These are phyloP conservation scores for Cinara cedri DNA, from an alignment of 2,888 invertebrate genomes.

Conservation along the genomic window DNA sequence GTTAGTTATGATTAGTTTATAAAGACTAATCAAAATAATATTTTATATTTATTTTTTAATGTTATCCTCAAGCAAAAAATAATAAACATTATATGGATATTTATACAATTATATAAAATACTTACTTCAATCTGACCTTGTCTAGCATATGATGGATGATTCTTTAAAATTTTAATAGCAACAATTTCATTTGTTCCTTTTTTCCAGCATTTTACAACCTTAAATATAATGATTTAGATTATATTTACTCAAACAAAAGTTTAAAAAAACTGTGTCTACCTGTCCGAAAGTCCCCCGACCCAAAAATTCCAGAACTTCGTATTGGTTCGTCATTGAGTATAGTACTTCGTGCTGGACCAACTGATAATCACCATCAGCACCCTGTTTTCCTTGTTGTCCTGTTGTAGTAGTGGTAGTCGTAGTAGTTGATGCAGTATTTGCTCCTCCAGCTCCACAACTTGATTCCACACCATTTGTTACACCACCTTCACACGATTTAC, in stretches of 20 bases:
- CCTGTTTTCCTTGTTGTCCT: conserved; percentile 77
- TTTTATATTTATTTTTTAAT: no score
- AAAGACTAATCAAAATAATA: no score
- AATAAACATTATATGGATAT: no score
- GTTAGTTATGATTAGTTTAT: no score
- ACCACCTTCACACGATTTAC: conserved; percentile 72
- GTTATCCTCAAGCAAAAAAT: no score
- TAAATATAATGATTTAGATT: conserved; percentile 61
- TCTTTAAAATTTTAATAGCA: conserved; percentile 99
- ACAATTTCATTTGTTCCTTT: conserved; percentile 99
- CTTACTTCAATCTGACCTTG: conserved; percentile 99
- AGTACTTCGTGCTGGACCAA: conserved; percentile 97
- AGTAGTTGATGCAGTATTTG: conserved; percentile 61
- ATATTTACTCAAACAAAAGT: not conserved
- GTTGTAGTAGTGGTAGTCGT: conserved; percentile 73
- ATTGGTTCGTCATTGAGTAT: conserved; percentile 95
- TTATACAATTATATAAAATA: not conserved
- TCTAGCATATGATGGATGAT: conserved; percentile 99
- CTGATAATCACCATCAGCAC: conserved; percentile 95
- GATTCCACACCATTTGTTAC: conserved; percentile 66
- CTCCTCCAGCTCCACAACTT: conserved; percentile 61
- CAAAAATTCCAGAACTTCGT: conserved; percentile 93
- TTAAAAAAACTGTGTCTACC: conserved; percentile 62
- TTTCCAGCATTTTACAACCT: conserved; percentile 99
- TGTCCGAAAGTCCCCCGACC: conserved; percentile 98